Percentiles rank a stretch among this genome's conserved stretches.
Conservation (phyloP, 2,888 invertebrate genomes). For the Hirudinaria manillensis region DNA sequence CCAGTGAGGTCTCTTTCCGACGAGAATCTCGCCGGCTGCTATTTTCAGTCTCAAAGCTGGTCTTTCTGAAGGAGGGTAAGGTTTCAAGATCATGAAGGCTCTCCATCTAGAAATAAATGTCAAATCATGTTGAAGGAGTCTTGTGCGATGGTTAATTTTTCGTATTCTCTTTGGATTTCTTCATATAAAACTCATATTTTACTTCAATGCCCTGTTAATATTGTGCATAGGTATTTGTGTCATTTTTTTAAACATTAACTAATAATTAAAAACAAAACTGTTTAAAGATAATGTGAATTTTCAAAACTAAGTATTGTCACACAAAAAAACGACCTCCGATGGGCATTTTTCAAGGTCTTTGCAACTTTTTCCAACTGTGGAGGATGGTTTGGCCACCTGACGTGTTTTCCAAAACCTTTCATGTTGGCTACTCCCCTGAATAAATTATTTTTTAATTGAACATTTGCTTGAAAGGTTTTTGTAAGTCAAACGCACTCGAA, state of each 20-base stretch:
- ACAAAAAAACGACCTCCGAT: constrained; percentile 44
- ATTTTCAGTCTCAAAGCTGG: constrained; percentile 77
- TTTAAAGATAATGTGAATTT: neutral
- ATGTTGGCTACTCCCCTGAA: constrained; percentile 28
- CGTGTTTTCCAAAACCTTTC: constrained; percentile 68
- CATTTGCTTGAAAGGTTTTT: neutral
- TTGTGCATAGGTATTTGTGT: no score
- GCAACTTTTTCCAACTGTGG: constrained; percentile 64
- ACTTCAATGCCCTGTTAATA: no score
- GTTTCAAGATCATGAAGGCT: constrained; percentile 75
- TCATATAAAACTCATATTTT: no score
- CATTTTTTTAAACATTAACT: no score
- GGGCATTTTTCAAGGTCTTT: constrained; percentile 47
- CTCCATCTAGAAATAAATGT: constrained; percentile 63
- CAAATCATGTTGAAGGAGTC: neutral
- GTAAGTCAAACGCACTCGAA: neutral
- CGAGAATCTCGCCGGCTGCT: constrained; percentile 68
- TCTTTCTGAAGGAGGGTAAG: constrained; percentile 77
- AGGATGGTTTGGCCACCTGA: constrained; percentile 77
- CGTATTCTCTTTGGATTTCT: neutral
- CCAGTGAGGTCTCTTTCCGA: constrained; percentile 62
- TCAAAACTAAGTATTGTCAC: neutral
- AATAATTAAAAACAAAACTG: no score
- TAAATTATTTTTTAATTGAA: neutral
- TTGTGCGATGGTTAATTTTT: neutral